A percentile compares a stretch with the other conserved stretches of the same genome.
Evolutionary conservation across 1,140 invertebrate genomes (phyloP).

Genomic region (Trissolcus basalis): DNA sequence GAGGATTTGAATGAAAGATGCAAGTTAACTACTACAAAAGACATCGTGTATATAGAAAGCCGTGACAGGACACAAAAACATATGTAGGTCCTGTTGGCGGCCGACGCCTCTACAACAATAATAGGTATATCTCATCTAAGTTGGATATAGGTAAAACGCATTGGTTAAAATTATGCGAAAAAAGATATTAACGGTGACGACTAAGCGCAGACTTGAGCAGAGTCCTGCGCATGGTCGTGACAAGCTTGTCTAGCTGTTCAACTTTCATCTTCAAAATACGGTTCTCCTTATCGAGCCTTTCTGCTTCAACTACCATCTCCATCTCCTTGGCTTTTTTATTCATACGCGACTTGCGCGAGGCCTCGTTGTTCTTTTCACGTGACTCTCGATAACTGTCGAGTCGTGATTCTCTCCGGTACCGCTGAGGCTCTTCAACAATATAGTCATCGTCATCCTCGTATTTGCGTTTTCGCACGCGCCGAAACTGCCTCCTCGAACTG

Average conservation of each 20-base stretch:
- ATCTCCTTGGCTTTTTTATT: slow-evolving; percentile 83
- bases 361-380: slow-evolving; percentile 86
- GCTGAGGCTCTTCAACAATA: slow-evolving; percentile 25
- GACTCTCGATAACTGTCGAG: slow-evolving; percentile 79
- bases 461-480: slow-evolving; percentile 42
- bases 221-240: slow-evolving; percentile 72
- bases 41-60: slow-evolving; percentile 18
- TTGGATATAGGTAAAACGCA: background rate
- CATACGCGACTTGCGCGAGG: slow-evolving; percentile 82
- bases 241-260: slow-evolving; percentile 75
- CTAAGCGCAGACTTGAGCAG: slow-evolving; percentile 69
- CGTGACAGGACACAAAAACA: slow-evolving; percentile 40
- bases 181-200: slow-evolving; percentile 33
- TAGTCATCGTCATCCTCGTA: slow-evolving; percentile 63
- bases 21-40: slow-evolving; percentile 32
- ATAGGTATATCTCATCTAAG: background rate
- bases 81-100: slow-evolving; percentile 35
- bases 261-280: slow-evolving; percentile 73
- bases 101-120: slow-evolving; percentile 18
- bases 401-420: background rate
- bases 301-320: slow-evolving; percentile 68
- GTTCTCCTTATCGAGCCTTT: slow-evolving; percentile 73
- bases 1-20: no score
- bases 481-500: slow-evolving; percentile 5
- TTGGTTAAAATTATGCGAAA: no score